phyloP scores from a whole-genome alignment of 2,888 invertebrate species.

The Nephrotoma appendiculata region DNA sequence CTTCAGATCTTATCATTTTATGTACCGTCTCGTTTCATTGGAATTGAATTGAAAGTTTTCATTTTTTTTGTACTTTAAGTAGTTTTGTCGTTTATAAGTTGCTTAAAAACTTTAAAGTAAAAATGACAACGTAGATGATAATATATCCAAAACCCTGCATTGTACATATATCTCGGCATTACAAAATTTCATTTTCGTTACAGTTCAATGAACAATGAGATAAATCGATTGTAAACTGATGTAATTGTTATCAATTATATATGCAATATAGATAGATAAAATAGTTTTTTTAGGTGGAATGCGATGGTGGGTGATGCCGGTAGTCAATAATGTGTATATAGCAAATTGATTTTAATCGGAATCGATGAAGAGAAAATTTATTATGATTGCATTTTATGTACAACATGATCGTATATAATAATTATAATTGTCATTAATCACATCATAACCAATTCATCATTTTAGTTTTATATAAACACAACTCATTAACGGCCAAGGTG shows the following conservation, averaged over 20 bases:
- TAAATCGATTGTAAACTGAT: neutral
- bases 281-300: neutral
- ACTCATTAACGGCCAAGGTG: neutral
- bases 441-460: neutral
- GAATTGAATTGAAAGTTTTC: neutral
- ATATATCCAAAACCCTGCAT: neutral
- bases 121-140: neutral
- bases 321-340: neutral
- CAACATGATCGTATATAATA: neutral
- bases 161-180: neutral
- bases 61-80: neutral
- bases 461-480: neutral
- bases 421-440: neutral
- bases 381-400: neutral
- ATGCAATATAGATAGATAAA: neutral
- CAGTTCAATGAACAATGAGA: neutral
- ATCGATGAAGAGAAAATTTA: neutral
- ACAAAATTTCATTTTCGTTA: neutral
- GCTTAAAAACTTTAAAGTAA: neutral
- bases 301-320: neutral
- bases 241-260: neutral
- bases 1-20: neutral
- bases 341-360: neutral
- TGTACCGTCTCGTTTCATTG: neutral
- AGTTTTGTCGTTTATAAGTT: neutral